These are phyloP conservation scores for Parambassis ranga DNA, from an alignment of 2,797 vertebrate genomes.

Conservation along the genomic window DNA sequence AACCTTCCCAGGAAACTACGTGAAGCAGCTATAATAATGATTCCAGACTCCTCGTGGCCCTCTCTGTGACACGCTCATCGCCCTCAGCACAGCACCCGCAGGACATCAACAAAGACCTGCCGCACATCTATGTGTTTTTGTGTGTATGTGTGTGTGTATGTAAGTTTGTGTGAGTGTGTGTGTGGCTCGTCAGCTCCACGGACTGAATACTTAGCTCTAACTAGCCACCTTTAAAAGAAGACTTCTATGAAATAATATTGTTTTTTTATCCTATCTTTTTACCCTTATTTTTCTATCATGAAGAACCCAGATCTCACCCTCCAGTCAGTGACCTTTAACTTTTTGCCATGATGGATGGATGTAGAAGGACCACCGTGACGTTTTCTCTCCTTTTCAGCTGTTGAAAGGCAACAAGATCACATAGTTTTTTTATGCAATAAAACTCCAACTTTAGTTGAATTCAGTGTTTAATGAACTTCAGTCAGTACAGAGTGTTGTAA, in stretches of 20 bases:
- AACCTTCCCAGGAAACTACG: constrained; percentile 99
- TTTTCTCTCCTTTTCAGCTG: constrained; percentile 19
- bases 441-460: constrained; percentile 12
- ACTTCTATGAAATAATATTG: constrained; percentile 52
- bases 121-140: constrained; percentile 41
- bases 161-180: constrained; percentile 36
- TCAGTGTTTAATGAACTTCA: constrained; percentile 44
- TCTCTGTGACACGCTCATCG: constrained; percentile 37
- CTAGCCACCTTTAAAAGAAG: constrained; percentile 76
- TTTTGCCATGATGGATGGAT: constrained; percentile 30
- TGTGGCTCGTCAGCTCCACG: constrained; percentile 63
- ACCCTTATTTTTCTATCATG: constrained; percentile 68
- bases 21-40: constrained; percentile 91
- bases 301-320: constrained; percentile 50
- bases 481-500: constrained; percentile 21
- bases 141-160: constrained; percentile 37
- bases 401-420: constrained; percentile 36
- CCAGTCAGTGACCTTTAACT: constrained; percentile 55
- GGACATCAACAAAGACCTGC: constrained; percentile 36
- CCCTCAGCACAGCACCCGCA: constrained; percentile 52
- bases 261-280: constrained; percentile 66
- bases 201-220: constrained; percentile 75
- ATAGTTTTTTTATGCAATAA: background rate
- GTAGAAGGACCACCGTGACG: constrained; percentile 25
- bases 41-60: constrained; percentile 63